Evolutionary conservation across 2,113 vertebrate species (phyloP), one percentile per base, ranked within the genome.

Genomic region (Periophthalmodon schlosseri): DNA sequence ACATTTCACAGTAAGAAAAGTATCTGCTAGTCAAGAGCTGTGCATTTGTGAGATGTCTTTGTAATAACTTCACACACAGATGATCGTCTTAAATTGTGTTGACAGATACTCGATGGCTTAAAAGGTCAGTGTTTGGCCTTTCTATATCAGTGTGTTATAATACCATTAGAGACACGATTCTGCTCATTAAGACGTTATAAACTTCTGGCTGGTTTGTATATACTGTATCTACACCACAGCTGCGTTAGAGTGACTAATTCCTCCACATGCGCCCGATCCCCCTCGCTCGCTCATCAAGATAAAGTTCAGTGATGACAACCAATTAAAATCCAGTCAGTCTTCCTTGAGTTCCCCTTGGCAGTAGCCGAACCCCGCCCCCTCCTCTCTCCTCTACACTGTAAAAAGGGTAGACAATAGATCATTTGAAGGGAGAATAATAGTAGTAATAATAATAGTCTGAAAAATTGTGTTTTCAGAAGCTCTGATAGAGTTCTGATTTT

Each of bases 271-370:
- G 14, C 68, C 16, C 23, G 7, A 10, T 36, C 61, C 36, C 61
- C 21, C 10, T 47, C 36, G 49, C 10, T 47, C 44, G 36, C 71
- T 56, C 68, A 58, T 81, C 77, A 15, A 79, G 82, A 83, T 90
- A 78, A 84, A 87, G 84, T 83, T 88, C 66, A 80, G 23, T 74
- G 81, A 86, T 84, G 84, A 88, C 85, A 85, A 21, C 81, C 82
- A 85, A 85, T 92, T 90, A 86, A 84, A 87, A 82, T 57, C 46
- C 58, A 69, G 52, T 84, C 84, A 52, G 52, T 86, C 78, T 67
- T 52, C 28, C 34, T 54, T 33, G 70, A 81, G 71, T 65, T 73
- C 68, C 52, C 36, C 44, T 24, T 36, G 24, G 57, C 28, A 2
- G 54, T 60, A 46, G 68, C 66, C 16, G n/a, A 23, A 44, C 44